Evolutionary conservation across 2,888 invertebrate species (phyloP).

Genomic region (Listrodromus nycthemerus): DNA sequence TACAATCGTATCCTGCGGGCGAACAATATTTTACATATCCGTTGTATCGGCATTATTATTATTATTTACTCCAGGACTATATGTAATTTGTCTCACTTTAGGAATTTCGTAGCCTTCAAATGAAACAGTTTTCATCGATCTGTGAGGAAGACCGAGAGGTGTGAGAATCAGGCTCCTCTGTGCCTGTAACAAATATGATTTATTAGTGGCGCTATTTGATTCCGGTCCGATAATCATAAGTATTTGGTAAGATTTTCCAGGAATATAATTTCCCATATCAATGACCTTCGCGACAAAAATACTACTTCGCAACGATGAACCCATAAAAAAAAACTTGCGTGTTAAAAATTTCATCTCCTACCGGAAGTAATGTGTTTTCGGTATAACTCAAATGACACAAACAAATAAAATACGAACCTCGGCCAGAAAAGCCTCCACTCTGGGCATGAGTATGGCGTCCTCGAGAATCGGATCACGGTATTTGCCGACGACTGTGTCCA

Average conservation of each 20-base stretch:
- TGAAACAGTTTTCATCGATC: conserved; percentile 83
- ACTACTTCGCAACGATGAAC: too few species aligned
- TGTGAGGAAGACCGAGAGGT: conserved; percentile 86
- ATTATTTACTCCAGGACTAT: not conserved
- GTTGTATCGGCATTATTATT: not conserved
- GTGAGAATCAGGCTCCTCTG: conserved; percentile 85
- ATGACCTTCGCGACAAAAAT: too few species aligned
- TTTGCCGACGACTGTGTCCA: conserved; percentile 87
- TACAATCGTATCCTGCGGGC: conserved; percentile 86
- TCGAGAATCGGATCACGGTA: conserved; percentile 86
- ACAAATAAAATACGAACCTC: conserved; percentile 74
- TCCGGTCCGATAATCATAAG: too few species aligned
- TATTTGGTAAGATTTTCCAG: not conserved
- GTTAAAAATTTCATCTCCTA: too few species aligned
- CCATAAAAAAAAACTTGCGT: too few species aligned
- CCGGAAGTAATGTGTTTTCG: not conserved
- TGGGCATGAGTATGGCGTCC: conserved; percentile 84
- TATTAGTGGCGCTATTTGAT: too few species aligned
- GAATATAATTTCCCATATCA: not conserved
- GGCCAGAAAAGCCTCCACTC: conserved; percentile 80
- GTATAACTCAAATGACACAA: conserved; percentile 1
- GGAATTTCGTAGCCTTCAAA: conserved; percentile 85
- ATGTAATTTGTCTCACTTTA: conserved; percentile 78
- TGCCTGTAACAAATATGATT: conserved; percentile 85
- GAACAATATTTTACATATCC: conserved; percentile 33